Evolutionary conservation across 1,140 invertebrate genomes (phyloP), one percentile per base, ranked within the genome.

Genomic region (Neuroterus valhalla): DNA sequence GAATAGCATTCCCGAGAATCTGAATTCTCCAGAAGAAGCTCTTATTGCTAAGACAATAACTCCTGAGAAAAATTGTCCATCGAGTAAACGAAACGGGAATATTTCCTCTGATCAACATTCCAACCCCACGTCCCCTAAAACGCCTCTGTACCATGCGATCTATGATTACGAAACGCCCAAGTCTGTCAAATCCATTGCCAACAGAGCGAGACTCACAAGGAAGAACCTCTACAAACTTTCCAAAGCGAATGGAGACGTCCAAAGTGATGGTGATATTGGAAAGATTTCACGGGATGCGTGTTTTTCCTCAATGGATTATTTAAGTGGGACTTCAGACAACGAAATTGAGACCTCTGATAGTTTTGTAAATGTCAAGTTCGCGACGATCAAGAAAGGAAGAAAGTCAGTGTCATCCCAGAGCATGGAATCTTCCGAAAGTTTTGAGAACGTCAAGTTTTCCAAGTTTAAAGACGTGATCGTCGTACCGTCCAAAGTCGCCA

Each of bases 311-410:
- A 82, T 76, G 1, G 80, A 84, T 43, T 83, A 79, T 48, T 74
- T 86, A 11, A 86, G 82, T 19, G 77, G 73, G 5, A 87, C 79
- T 72, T 88, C 83, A 0, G 82, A 79, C 52, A 87, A 88, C 48
- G 84, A 88, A 68, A 88, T 88, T 14, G 86, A 89, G 44, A 87
- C 82, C 3, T 88, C 86, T 0, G 85, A 87, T n/a, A 89, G 85
- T 62, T 89, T 89, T 66, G 85, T 88, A 15, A 88, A 86, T 66
- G 88, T 86, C 43, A 79, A 86, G 68, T 85, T 87, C 67, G 84
- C 82, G 4, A 80, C 82, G 46, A 66, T 82, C 21, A 73, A 73
- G 43, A 74, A 70, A n/a, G 77, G 77, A 11, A 79, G 74, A 66
- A 80, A 74, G 11, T 83, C 83, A 1, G 85, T 78, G 52, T 86